Evolutionary conservation across 2,113 vertebrate species (phyloP), one percentile per base, ranked within the genome.

Genomic region (Hippoglossus stenolepis): DNA sequence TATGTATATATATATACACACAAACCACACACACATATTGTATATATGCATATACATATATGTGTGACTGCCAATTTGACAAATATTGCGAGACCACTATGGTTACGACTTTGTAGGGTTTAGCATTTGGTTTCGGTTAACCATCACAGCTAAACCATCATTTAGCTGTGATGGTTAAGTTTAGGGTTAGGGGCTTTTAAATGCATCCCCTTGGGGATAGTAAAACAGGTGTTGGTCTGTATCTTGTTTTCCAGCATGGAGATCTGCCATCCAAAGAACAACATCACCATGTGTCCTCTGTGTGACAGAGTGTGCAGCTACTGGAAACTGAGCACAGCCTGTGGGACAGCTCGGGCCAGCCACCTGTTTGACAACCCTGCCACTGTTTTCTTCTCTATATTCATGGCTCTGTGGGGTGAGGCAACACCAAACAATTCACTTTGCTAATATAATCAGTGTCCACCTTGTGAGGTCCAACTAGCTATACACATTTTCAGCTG

Each of bases 351-450:
- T 53, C 94, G 98, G 0, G 98, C 98, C 8, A 99, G 98, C 79
- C 97, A 99, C 90, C 95, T 99, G 62, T 99, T 99, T 0, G 97
- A 99, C 93, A 99, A 99, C 90, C 98, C 97, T 0, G 96, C 97
- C 69, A 99, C 97, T 0, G 98, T 99, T 79, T 98, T 99, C 96
- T 99, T 99, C 93, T 99, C 98, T 0, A 91, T 99, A 85, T 99
- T 99, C 92, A 99, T 99, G 98, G 96, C 97, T 66, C 93, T 99
- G 73, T 99, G 98, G 98, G 98, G 98, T 99, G 88, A 96, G 96
- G 64, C 6, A 38, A 57, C 47, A 28, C 6, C 1, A 9, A 61
- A 38, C 35, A 38, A 38, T 14, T 47, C 31, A 24, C 59, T 38
- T n/a, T 15, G 23, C 23, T 26, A 0, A 18, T 7, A 3, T 53